Evolutionary conservation across 2,888 invertebrate species (phyloP).

Genomic region (Melinopterus prodromus): DNA sequence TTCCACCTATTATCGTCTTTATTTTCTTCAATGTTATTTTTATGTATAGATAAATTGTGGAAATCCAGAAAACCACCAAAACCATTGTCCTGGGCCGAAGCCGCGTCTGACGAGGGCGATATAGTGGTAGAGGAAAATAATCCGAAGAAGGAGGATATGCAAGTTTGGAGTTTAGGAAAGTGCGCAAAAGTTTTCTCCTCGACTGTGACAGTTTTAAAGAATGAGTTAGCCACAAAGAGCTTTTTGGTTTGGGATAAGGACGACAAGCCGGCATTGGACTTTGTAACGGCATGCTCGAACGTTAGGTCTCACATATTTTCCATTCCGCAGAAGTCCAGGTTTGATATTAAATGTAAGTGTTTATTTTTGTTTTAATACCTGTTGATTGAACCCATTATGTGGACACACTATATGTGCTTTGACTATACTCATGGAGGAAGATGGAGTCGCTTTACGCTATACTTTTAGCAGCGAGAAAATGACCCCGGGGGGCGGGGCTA

Average conservation of each 20-base stretch:
- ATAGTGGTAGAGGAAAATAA: conserved; percentile 42
- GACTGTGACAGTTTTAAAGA: conserved; percentile 71
- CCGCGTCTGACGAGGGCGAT: conserved; percentile 48
- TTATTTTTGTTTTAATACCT: not conserved
- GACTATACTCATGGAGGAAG: too few species aligned
- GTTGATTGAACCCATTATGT: too few species aligned
- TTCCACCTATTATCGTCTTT: too few species aligned
- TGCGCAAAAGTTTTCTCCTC: conserved; percentile 71
- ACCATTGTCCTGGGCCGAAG: conserved; percentile 76
- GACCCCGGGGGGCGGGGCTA: too few species aligned
- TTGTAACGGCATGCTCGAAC: conserved; percentile 95
- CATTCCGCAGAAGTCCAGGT: conserved; percentile 86
- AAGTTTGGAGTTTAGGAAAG: conserved; percentile 57
- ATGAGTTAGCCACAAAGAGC: conserved; percentile 67
- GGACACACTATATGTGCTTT: too few species aligned
- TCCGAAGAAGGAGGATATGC: conserved; percentile 62
- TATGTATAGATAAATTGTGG: conserved; percentile 80
- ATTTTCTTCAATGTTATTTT: not conserved
- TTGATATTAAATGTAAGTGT: conserved; percentile 88
- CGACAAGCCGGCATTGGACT: conserved; percentile 91
- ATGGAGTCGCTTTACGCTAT: too few species aligned
- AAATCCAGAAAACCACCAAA: conserved; percentile 86
- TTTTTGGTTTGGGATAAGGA: conserved; percentile 98
- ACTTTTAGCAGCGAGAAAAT: too few species aligned
- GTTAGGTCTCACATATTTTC: conserved; percentile 90